Base-by-base conservation (phyloP, 1,140 invertebrate genomes). In the Drosophila aff. region DNA sequence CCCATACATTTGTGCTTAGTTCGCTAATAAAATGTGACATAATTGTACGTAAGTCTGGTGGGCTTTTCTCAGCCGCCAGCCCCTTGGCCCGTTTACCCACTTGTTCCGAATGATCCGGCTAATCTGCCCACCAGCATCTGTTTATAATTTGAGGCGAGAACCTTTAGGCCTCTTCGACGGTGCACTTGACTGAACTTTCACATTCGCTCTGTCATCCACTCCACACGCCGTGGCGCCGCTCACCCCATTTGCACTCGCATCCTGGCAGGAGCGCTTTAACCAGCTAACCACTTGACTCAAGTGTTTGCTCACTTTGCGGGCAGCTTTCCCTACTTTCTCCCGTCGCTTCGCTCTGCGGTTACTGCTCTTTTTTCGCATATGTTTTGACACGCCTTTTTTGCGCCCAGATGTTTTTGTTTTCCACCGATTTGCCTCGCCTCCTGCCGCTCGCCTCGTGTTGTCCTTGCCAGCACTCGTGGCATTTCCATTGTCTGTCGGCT, bases 271-370 rank as follows among this genome's bases (percentile, higher is more conserved):
- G 49, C 46, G 71, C 64, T 76, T 86, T 82, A 86, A 86, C 80
- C 83, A 86, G 83, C 74, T 61, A 81, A 71, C 68, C 81, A 87
- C 83, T 87, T 89, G 77, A 76, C 77, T 83, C 77, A 81, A 87
- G 83, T 89, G 83, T 87, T 87, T 87, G 83, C 81, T 87, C 83
- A 89, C 83, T 87, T 87, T 89, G 81, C 74, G 84, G 84, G 74
- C 68, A 61, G 49, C 72, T 79, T 66, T 66, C 63, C 46, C 11
- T 50, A 49, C 57, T 44, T 60, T 79, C 65, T 52, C 57, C 15
- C 58, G 77, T 59, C 72, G 73, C 68, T 80, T 76, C 75, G 67
- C 61, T 63, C 74, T 76, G 61, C 38, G 63, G 72, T 52, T 63
- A 36, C 63, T 76, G 60, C 63, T 65, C 61, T 66, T 78, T 62